These are phyloP conservation scores for Drosophila austrosaltans DNA, from an alignment of 2,888 invertebrate species.

Conservation along the genomic window DNA sequence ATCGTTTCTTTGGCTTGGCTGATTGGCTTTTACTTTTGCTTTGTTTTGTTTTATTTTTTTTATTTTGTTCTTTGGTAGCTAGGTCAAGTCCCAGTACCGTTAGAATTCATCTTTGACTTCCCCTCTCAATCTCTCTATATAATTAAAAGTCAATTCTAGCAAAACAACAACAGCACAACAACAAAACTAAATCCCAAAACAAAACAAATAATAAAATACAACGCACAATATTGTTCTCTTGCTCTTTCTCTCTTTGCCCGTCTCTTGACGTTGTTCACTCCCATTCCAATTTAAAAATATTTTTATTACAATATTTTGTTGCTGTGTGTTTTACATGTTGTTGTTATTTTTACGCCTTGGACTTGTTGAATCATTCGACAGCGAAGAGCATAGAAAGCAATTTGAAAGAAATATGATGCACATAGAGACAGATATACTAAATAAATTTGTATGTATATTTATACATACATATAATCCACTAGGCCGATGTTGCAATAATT, in stretches of 20 bases:
- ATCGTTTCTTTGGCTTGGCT: not conserved
- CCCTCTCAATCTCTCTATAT: conserved; percentile 2
- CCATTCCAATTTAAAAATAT: conserved; percentile 12
- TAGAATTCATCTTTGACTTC: not conserved
- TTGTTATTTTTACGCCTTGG: conserved; percentile 67
- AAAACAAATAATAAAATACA: conserved; percentile 7
- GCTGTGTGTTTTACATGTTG: conserved; percentile 65
- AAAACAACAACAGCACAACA: not conserved
- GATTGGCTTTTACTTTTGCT: conserved; percentile 3
- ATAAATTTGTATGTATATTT: conserved; percentile 10
- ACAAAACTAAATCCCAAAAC: conserved; percentile 1
- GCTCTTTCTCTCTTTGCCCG: not conserved
- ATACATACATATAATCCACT: conserved; percentile 30
- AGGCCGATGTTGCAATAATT: conserved; percentile 68
- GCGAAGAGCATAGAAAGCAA: conserved; percentile 59
- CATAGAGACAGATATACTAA: conserved; percentile 26
- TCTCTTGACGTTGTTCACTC: not conserved
- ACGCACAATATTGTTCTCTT: not conserved
- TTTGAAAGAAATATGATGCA: conserved; percentile 62
- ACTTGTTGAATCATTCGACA: conserved; percentile 65
- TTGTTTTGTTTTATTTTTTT: not conserved
- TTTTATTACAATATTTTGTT: conserved; percentile 19
- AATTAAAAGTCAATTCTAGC: conserved; percentile 11
- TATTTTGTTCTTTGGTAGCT: conserved; percentile 7
- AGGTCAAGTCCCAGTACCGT: conserved; percentile 11